These are phyloP conservation scores for Rhincodon typus DNA, from an alignment of 2,797 vertebrate genomes.

Conservation along the genomic window DNA sequence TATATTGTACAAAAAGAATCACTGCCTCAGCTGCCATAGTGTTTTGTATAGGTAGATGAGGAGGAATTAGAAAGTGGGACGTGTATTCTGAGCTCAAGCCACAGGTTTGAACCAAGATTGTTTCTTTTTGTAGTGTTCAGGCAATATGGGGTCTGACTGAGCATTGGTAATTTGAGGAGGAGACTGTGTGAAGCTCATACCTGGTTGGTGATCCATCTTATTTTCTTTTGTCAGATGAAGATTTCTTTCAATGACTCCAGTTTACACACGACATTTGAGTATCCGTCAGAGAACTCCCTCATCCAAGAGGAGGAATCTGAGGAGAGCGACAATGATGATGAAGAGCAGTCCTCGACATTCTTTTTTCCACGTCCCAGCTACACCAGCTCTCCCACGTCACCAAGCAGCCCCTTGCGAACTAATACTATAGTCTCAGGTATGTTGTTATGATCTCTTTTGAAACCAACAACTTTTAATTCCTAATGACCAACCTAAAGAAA, in stretches of 20 bases:
- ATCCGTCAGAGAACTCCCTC: conserved; percentile 79
- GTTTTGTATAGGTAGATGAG: neutral
- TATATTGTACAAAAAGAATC: neutral
- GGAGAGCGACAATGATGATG: conserved; percentile 49
- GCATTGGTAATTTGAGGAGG: neutral
- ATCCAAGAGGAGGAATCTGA: conserved; percentile 72
- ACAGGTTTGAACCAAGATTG: too few relatives aligned
- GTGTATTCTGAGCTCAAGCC: neutral
- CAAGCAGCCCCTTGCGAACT: conserved; percentile 53
- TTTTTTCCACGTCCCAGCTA: conserved; percentile 66
- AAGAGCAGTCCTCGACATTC: conserved; percentile 44
- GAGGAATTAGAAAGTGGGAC: neutral
- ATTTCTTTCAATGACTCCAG: conserved; percentile 92
- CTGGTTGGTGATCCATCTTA: neutral
- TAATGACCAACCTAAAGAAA: too few relatives aligned
- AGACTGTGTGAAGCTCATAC: neutral
- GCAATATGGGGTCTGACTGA: neutral
- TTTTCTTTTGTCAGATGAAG: conserved; percentile 67
- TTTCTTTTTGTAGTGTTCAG: neutral
- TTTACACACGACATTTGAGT: conserved; percentile 86
- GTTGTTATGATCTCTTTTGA: conserved; percentile 7
- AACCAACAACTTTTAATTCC: neutral
- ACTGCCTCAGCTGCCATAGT: neutral
- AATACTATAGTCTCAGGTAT: conserved; percentile 55
- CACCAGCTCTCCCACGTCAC: conserved; percentile 51